Evolutionary conservation across 2,113 vertebrate species (phyloP), one percentile per base, ranked within the genome.

Genomic region (Halichoerus grypus): DNA sequence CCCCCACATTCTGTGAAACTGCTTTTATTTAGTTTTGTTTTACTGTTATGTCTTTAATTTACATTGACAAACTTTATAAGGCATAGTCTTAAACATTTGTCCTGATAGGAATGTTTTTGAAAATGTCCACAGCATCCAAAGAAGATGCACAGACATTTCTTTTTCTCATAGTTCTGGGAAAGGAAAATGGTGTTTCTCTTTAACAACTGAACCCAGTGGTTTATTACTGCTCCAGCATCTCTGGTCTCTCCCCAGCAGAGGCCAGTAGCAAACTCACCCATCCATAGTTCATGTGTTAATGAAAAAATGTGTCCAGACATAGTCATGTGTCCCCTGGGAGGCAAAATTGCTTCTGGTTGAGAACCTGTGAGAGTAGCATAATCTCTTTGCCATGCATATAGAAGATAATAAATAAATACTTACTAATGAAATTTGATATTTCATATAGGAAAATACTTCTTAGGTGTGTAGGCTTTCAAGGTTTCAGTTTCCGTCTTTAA

Each of bases 21-120:
- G 4, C 26, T 91, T 84, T 85, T 79, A 71, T n/a, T 15, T 55
- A 36, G 19, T 76, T 49, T 11, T 1, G 21, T 19, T 69, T 87
- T 77, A 69, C 1, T 91, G 4, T 74, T 95, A n/a, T 22, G 9
- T 36, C 51, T 92, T 83, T 94, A 89, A 93, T 93, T 91, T 59
- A 1, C 26, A 72, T 22, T 59, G 7, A 36, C 7, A 94, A 39
- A 46, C 9, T 65, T 79, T 42, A 15, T 10, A 81, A 69, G 59
- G 49, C 22, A 31, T 1, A 82, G 51, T 92, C 26, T 79, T 79
- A 51, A 59, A 83, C 53, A n/a, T 76, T 53, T 84, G 4, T 33
- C 42, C 53, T 31, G 13, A 14, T 57, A 7, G 28, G 28, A 42
- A 36, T 91, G 22, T 71, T 88, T 81, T 71, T 53, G 24, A 71